Percentiles rank a stretch among this genome's conserved stretches.
These are phyloP conservation scores for Rhodinocichla rosea DNA, from an alignment of 2,113 vertebrate genomes.

Conservation along the genomic window DNA sequence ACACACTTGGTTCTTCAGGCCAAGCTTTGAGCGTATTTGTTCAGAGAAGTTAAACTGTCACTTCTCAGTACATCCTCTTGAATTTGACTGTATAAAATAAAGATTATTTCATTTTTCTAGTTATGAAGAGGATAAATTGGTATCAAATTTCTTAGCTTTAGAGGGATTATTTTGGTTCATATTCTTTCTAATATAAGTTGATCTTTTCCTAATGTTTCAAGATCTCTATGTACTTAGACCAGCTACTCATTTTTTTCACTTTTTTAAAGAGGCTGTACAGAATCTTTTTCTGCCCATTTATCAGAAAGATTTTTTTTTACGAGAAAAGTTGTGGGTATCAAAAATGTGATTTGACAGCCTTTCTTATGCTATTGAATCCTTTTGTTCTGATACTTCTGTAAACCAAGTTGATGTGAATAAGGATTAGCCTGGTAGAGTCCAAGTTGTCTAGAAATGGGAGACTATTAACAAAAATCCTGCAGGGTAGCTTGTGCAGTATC, in stretches of 20 bases:
- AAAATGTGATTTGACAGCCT: neutral
- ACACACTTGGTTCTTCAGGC: neutral
- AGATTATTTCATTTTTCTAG: neutral
- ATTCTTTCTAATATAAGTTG: neutral
- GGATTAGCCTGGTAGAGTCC: neutral
- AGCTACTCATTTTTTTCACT: neutral
- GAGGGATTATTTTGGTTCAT: neutral
- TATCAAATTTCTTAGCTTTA: neutral
- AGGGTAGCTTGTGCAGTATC: neutral
- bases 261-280: neutral
- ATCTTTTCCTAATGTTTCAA: neutral
- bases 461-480: neutral
- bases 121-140: neutral
- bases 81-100: neutral
- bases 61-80: neutral
- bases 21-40: neutral
- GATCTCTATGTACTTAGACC: neutral
- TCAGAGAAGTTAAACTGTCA: neutral
- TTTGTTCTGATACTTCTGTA: neutral
- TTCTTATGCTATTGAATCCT: neutral
- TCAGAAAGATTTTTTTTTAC: neutral
- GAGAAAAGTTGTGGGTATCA: neutral
- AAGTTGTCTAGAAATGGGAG: neutral
- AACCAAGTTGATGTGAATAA: neutral
- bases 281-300: neutral